Conservation (phyloP, 2,888 invertebrate genomes). For the Opisthograptis luteolata region DNA sequence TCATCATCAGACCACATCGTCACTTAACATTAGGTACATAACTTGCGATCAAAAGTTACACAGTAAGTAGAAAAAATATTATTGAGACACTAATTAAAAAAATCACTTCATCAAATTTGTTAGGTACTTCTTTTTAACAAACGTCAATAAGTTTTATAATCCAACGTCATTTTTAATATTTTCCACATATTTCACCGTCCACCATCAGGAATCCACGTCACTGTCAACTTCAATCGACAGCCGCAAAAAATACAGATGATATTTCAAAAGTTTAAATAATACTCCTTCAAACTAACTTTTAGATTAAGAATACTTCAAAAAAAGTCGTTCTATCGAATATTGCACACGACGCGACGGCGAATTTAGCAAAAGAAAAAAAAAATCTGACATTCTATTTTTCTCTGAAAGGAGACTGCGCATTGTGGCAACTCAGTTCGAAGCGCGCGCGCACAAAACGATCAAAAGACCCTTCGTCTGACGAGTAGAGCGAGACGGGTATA, state of each 20-base stretch:
- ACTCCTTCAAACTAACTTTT: constrained; percentile 64
- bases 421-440: constrained; percentile 59
- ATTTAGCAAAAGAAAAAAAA: constrained; percentile 63
- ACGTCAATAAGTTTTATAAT: too few relatives aligned
- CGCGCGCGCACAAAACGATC: constrained; percentile 74
- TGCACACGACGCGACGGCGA: constrained; percentile 76
- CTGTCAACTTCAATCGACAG: constrained; percentile 55
- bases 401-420: constrained; percentile 73
- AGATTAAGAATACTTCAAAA: constrained; percentile 71
- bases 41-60: too few relatives aligned
- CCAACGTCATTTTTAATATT: not conserved
- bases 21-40: too few relatives aligned
- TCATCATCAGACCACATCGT: too few relatives aligned
- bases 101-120: too few relatives aligned
- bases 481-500: constrained; percentile 48
- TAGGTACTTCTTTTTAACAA: too few relatives aligned
- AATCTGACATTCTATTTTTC: constrained; percentile 76
- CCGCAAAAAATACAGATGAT: constrained; percentile 33
- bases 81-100: too few relatives aligned
- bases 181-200: constrained; percentile 25
- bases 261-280: constrained; percentile 24
- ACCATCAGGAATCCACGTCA: constrained; percentile 48
- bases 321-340: constrained; percentile 73
- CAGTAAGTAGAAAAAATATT: too few relatives aligned
- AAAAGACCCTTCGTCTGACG: constrained; percentile 53